Percentiles rank a stretch among this genome's conserved stretches.
phyloP scores from a whole-genome alignment of 2,113 vertebrate genomes.

The Rallus limicola region DNA sequence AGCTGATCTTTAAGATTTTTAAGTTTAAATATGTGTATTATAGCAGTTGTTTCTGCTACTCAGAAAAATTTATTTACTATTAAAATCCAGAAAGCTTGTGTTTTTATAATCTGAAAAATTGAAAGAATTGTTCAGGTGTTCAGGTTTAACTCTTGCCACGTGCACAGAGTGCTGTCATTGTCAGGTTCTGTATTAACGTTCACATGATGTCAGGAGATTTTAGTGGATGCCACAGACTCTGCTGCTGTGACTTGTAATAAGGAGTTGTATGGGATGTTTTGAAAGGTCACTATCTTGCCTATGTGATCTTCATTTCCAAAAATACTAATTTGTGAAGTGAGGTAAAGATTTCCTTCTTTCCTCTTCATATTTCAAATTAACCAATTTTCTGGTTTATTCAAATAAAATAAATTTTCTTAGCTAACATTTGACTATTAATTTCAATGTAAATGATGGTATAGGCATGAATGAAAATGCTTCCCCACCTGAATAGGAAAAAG shows the following conservation, averaged over 20 bases:
- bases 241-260: not conserved
- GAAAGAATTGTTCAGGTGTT: not conserved
- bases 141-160: not conserved
- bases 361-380: not conserved
- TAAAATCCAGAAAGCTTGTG: not conserved
- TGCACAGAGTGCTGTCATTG: not conserved
- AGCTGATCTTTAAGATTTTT: not conserved
- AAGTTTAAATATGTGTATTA: not conserved
- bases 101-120: not conserved
- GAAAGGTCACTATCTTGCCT: not conserved
- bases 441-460: not conserved
- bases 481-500: not conserved
- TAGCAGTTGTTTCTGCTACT: not conserved
- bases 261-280: not conserved
- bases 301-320: not conserved
- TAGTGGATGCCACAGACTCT: not conserved
- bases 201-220: not conserved
- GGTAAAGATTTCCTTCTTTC: not conserved
- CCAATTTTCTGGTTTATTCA: not conserved
- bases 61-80: not conserved
- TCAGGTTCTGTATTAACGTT: not conserved
- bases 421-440: not conserved
- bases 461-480: not conserved
- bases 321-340: not conserved
- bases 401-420: not conserved